phyloP scores from a whole-genome alignment of 2,888 invertebrate species.

The Hanleya hanleyi region DNA sequence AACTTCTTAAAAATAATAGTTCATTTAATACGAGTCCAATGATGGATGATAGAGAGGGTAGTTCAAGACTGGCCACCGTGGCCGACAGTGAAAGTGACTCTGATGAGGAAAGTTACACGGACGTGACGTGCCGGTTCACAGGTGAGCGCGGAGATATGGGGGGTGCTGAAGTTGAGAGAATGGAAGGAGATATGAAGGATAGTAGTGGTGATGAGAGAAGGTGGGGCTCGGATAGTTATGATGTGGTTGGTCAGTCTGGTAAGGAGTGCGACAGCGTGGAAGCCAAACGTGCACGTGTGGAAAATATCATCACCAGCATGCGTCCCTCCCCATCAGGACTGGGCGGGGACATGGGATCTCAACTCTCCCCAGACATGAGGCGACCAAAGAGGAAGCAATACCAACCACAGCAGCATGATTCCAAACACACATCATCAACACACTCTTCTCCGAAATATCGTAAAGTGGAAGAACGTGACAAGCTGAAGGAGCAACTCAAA shows the following conservation, averaged over 20 bases:
- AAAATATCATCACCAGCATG: constrained; percentile 96
- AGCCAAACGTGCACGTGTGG: constrained; percentile 93
- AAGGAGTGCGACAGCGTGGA: constrained; percentile 50
- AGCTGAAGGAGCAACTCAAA: constrained; percentile 87
- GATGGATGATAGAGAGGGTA: not conserved
- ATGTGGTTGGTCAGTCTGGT: constrained; percentile 22
- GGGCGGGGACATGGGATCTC: constrained; percentile 37
- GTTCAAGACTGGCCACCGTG: not conserved
- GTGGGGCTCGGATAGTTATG: constrained; percentile 37
- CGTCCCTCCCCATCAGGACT: constrained; percentile 75
- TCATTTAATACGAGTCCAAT: not conserved
- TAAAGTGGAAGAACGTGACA: constrained; percentile 76
- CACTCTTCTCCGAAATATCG: constrained; percentile 75
- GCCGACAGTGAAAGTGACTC: constrained; percentile 50
- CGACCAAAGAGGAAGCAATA: constrained; percentile 89
- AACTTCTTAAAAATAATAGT: not conserved
- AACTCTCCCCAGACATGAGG: constrained; percentile 36
- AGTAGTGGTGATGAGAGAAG: constrained; percentile 40
- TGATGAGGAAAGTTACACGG: not conserved
- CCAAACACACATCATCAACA: constrained; percentile 65
- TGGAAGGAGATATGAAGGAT: constrained; percentile 32
- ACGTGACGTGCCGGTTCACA: not conserved
- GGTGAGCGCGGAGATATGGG: constrained; percentile 20
- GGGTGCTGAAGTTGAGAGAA: constrained; percentile 23
- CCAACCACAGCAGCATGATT: constrained; percentile 90